A percentile compares a stretch with the other conserved stretches of the same genome.
Evolutionary conservation across 2,888 invertebrate species (phyloP).

Genomic region (Tenodera sinensis): DNA sequence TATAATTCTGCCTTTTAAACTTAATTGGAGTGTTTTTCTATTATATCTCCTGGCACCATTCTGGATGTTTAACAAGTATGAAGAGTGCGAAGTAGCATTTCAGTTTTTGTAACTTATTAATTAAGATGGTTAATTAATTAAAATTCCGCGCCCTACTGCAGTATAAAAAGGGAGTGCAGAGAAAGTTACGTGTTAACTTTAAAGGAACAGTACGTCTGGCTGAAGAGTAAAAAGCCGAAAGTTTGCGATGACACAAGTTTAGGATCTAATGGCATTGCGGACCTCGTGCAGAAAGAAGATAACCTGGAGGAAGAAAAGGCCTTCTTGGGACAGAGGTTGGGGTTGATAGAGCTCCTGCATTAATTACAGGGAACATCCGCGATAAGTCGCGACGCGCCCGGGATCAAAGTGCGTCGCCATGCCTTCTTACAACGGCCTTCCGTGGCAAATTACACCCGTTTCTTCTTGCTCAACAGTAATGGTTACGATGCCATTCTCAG

Average conservation of each 20-base stretch:
- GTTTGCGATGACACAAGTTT: background rate
- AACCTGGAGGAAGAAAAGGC: background rate
- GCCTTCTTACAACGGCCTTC: background rate
- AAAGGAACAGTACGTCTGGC: background rate
- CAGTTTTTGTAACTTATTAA: background rate
- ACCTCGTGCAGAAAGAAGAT: background rate
- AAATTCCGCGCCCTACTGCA: background rate
- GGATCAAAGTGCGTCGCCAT: background rate
- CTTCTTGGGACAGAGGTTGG: background rate
- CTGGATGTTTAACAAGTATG: background rate
- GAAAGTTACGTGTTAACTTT: background rate
- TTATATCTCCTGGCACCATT: background rate
- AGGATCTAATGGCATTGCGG: background rate
- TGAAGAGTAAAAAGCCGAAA: background rate
- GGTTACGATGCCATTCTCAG: background rate
- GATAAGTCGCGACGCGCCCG: background rate
- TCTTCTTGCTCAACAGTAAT: background rate
- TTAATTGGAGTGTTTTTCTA: background rate
- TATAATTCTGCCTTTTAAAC: background rate
- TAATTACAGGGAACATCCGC: background rate
- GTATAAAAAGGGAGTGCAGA: background rate
- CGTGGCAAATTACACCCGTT: background rate
- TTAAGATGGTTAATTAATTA: conserved; percentile 15
- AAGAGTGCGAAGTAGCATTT: background rate
- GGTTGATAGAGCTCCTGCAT: background rate